Percentiles rank a stretch among this genome's conserved stretches.
phyloP scores from a whole-genome alignment of 2,888 invertebrate genomes.

The Teleogryllus oceanicus region DNA sequence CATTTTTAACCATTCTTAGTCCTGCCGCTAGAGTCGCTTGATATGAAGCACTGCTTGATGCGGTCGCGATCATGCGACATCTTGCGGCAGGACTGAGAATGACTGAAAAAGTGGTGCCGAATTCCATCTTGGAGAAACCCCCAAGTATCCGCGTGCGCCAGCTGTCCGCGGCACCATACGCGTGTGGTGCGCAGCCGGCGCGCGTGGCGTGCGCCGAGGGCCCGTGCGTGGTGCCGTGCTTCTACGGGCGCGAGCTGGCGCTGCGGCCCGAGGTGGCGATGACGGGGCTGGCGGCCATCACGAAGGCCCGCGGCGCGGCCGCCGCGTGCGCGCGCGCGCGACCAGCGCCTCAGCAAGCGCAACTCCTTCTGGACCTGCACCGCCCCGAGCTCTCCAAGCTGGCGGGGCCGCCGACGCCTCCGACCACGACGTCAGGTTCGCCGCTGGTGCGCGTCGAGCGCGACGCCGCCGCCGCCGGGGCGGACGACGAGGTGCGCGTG shows the following conservation, averaged over 20 bases:
- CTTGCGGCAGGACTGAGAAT: no score
- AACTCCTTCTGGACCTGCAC: conserved; percentile 18
- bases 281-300: neutral
- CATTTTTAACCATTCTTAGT: no score
- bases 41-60: no score
- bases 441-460: neutral
- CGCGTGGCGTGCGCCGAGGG: neutral
- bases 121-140: no score
- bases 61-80: no score
- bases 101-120: no score
- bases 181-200: neutral
- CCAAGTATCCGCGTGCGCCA: no score
- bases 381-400: neutral
- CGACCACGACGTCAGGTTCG: neutral
- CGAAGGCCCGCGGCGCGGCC: neutral
- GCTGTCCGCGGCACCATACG: no score
- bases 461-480: neutral
- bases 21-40: no score
- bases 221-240: neutral
- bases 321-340: neutral
- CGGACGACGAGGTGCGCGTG: neutral
- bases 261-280: neutral
- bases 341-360: neutral
- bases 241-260: neutral
- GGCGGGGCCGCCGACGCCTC: neutral